Conservation (phyloP, 2,888 invertebrate species). For the Cyclophora punctaria region DNA sequence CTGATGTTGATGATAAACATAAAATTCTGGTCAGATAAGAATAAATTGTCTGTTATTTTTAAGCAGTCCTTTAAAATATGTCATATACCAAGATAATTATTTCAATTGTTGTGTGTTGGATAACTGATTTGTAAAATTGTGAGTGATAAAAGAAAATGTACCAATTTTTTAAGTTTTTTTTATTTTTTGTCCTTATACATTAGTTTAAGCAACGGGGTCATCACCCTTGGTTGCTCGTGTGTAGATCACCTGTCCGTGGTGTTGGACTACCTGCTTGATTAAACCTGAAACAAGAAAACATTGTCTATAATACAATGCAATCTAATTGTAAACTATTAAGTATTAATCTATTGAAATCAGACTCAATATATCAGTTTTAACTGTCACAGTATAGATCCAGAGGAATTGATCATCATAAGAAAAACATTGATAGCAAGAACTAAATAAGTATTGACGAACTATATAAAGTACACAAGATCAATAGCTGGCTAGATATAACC, state of each 20-base stretch:
- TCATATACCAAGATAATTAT: too few species aligned
- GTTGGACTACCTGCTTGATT: slow-evolving; percentile 96
- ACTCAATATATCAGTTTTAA: slow-evolving; percentile 78
- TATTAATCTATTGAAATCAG: slow-evolving; percentile 40
- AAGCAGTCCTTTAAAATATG: too few species aligned
- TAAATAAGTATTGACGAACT: too few species aligned
- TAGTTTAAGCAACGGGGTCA: slow-evolving; percentile 83
- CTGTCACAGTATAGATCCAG: slow-evolving; percentile 54
- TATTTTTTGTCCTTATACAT: slow-evolving; percentile 63
- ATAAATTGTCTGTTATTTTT: not conserved
- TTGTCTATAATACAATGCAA: not conserved
- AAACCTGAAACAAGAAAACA: slow-evolving; percentile 77
- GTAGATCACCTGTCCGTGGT: slow-evolving; percentile 97
- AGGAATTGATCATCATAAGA: slow-evolving; percentile 47
- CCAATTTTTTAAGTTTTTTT: slow-evolving; percentile 34
- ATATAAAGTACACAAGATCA: too few species aligned
- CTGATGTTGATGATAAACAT: slow-evolving; percentile 48
- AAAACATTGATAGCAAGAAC: too few species aligned
- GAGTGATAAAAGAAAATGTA: slow-evolving; percentile 8
- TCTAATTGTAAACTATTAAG: not conserved
- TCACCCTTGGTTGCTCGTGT: slow-evolving; percentile 97
- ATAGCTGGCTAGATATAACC: too few species aligned
- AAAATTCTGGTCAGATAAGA: slow-evolving; percentile 27
- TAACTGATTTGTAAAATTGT: slow-evolving; percentile 1
- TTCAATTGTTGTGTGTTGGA: not conserved